Conservation (phyloP, 1,140 invertebrate species). For the Fopius arisanus region DNA sequence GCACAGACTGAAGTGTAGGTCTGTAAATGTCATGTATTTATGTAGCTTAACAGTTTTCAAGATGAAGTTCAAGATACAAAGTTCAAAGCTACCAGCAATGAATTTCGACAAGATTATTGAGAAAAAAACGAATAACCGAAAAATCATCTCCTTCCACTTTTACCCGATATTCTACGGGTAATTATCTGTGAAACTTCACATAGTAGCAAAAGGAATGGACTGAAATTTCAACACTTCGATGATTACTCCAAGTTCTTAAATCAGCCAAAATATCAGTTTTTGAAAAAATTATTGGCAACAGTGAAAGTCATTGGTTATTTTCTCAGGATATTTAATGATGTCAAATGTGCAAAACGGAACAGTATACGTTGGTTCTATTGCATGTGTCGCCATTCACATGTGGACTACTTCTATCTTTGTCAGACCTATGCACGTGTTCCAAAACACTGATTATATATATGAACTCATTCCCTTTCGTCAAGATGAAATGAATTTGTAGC, state of each 20-base stretch:
- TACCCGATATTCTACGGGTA: not conserved
- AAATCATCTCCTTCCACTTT: not conserved
- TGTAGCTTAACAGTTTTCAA: too few relatives aligned
- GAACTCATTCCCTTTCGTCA: constrained; percentile 22
- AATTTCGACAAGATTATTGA: too few relatives aligned
- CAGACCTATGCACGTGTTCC: constrained; percentile 18
- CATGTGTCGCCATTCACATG: too few relatives aligned
- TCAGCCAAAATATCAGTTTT: constrained; percentile 37
- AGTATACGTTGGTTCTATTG: too few relatives aligned
- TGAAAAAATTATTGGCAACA: constrained; percentile 29
- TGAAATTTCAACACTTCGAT: constrained; percentile 37
- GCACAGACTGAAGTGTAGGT: too few relatives aligned
- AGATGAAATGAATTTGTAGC: constrained; percentile 28
- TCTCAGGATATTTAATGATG: too few relatives aligned
- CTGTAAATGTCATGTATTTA: too few relatives aligned
- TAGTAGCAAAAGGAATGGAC: constrained; percentile 40
- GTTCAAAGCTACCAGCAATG: too few relatives aligned
- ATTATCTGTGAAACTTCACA: constrained; percentile 35
- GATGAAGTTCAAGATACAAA: too few relatives aligned
- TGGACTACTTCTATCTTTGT: too few relatives aligned
- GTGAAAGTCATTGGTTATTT: constrained; percentile 16
- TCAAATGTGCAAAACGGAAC: too few relatives aligned
- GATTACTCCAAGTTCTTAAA: constrained; percentile 33
- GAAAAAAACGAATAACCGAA: too few relatives aligned
- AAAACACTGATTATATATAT: constrained; percentile 30